phyloP scores from a whole-genome alignment of 2,888 invertebrate species.

The Lepidonotus clava region DNA sequence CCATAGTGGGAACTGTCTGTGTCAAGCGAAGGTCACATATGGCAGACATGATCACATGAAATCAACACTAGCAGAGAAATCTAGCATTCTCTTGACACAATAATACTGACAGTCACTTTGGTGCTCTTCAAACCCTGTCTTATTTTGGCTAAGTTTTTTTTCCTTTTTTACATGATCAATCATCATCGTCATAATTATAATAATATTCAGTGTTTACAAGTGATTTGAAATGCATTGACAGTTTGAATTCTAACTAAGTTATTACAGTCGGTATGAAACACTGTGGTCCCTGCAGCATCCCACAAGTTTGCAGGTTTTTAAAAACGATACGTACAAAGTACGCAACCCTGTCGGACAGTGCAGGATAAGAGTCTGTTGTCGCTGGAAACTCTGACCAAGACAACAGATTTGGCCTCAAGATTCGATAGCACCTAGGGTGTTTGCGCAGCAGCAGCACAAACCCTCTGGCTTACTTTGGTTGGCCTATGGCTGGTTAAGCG shows the following conservation, averaged over 20 bases:
- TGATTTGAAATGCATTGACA: constrained; percentile 49
- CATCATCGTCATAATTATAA: constrained; percentile 19
- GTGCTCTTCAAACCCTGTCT: constrained; percentile 53
- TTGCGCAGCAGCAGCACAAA: constrained; percentile 38
- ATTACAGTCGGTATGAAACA: constrained; percentile 49
- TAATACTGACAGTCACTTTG: constrained; percentile 54
- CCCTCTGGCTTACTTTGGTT: constrained; percentile 46
- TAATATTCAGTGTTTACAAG: constrained; percentile 33
- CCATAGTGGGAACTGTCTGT: constrained; percentile 1
- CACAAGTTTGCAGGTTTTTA: constrained; percentile 45
- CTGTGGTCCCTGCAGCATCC: constrained; percentile 39
- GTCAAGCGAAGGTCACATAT: constrained; percentile 53
- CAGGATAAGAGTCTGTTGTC: constrained; percentile 49
- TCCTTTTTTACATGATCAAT: constrained; percentile 36
- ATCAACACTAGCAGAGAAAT: constrained; percentile 51
- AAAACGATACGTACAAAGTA: constrained; percentile 35
- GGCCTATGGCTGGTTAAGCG: constrained; percentile 16
- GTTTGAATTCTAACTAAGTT: constrained; percentile 21
- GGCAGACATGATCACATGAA: constrained; percentile 53
- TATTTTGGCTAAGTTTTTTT: constrained; percentile 49
- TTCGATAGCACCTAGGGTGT: constrained; percentile 48
- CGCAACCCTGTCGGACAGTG: constrained; percentile 47
- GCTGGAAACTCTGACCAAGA: constrained; percentile 31
- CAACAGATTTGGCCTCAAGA: constrained; percentile 53
- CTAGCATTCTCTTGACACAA: constrained; percentile 43